A percentile compares a stretch with the other conserved stretches of the same genome.
Evolutionary conservation across 2,113 vertebrate genomes (phyloP).

Genomic region (Oncorhynchus keta): DNA sequence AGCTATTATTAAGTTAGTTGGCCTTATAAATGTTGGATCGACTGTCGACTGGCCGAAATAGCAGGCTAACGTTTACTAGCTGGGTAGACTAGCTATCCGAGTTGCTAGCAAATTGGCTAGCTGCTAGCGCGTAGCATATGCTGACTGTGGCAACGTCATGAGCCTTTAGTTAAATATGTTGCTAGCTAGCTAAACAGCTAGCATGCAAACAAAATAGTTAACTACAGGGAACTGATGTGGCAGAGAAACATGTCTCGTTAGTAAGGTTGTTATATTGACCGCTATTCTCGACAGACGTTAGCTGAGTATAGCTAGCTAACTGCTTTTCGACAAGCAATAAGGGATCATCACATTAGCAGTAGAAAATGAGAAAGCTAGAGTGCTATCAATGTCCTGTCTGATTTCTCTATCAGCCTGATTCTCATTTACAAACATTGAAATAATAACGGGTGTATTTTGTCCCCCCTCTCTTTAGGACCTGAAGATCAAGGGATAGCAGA

Average conservation of each 20-base stretch:
- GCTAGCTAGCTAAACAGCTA: constrained; percentile 34
- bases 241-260: too few species aligned
- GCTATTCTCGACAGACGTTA: too few species aligned
- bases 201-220: background rate
- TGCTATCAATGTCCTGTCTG: too few species aligned
- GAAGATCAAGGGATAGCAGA: constrained; percentile 73
- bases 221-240: too few species aligned
- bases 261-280: too few species aligned
- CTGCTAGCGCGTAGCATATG: constrained; percentile 65
- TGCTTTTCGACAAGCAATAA: too few species aligned
- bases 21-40: background rate
- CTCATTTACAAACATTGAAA: constrained; percentile 3
- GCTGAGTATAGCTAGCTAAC: too few species aligned
- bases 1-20: constrained; percentile 1
- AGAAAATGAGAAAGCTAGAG: too few species aligned
- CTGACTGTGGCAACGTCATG: constrained; percentile 67
- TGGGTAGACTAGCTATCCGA: constrained; percentile 33
- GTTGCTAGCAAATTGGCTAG: constrained; percentile 30
- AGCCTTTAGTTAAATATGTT: constrained; percentile 73
- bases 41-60: constrained; percentile 36
- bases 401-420: background rate
- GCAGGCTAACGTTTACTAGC: constrained; percentile 9
- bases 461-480: constrained; percentile 65
- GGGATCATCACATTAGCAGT: too few species aligned
- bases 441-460: constrained; percentile 11